Evolutionary conservation across 2,888 invertebrate genomes (phyloP), one percentile per base, ranked within the genome.

Genomic region (Cistogaster globosa): DNA sequence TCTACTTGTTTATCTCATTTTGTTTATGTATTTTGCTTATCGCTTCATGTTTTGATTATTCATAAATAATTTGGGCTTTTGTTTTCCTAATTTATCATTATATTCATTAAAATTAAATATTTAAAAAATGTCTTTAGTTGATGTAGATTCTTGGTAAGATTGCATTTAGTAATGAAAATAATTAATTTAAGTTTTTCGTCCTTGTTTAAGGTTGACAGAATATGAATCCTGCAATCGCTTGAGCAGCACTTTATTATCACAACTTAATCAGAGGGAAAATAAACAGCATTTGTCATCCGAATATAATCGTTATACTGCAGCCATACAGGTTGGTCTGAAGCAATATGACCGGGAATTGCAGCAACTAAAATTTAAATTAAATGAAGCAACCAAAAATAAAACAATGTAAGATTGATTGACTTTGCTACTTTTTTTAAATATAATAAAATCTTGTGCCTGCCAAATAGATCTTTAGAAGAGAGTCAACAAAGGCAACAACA

Each of bases 211-310:
- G 96, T 91, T 95, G 16, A 90, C 93, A 0, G 95, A 96, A 89
- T 94, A 94, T 90, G 95, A 95, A 88, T 94, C 95, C 0, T 95
- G 95, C 88, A 95, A 95, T 88, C 94, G 94, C 83, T 90, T 95
- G 26, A 94, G 94, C 88, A 93, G 94, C 62, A 94, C 95, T 87
- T 94, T 96, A 65, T 94, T 95, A 92, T 94, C 94, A 80, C 94
- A 94, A 88, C 89, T 96, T 11, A 94, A 94, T 0, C 90, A 93
- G 74, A 92, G 95, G 68, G 94, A 94, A 86, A 92, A 93, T 84
- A 93, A 94, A 86, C 90, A 93, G 42, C 93, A 93, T 88, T 91
- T 93, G 2, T 94, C 94, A 0, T 93, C 94, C 63, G 93, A 93
- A 68, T 95, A 94, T 90, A 93, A 94, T 5, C 94, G 93, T 79